phyloP scores from a whole-genome alignment of 2,113 vertebrate species.

The Engraulis encrasicolus region DNA sequence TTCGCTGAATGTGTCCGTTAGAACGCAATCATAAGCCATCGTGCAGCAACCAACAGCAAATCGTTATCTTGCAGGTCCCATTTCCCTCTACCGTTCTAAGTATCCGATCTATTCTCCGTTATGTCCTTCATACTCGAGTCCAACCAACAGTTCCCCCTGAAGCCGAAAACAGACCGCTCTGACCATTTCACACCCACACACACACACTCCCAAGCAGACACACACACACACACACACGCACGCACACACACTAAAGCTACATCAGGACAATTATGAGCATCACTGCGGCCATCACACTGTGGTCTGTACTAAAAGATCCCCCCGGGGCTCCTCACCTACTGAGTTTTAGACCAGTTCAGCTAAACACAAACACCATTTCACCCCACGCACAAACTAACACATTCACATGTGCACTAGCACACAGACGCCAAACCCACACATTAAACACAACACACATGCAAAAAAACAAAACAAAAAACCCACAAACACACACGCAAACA shows the following conservation, averaged over 20 bases:
- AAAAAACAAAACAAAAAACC: too few species aligned
- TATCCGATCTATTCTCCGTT: background rate
- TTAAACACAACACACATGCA: background rate
- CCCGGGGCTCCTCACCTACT: background rate
- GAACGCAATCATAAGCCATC: too few species aligned
- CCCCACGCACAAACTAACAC: background rate
- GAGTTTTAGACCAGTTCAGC: background rate
- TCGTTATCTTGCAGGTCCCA: background rate
- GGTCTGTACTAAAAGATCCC: background rate
- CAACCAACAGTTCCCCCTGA: background rate
- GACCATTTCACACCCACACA: too few species aligned
- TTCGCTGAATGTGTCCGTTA: background rate
- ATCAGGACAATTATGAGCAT: background rate
- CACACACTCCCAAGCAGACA: too few species aligned
- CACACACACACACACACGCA: too few species aligned
- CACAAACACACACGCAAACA: background rate
- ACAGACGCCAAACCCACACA: conserved; percentile 14
- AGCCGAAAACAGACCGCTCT: background rate
- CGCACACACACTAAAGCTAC: too few species aligned
- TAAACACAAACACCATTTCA: background rate
- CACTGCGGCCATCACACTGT: background rate
- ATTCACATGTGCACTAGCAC: background rate
- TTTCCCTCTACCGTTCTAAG: background rate
- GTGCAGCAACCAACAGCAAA: too few species aligned
- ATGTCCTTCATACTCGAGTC: background rate